Conservation (phyloP, 2,888 invertebrate genomes). For the Gasteruption jaculator region DNA sequence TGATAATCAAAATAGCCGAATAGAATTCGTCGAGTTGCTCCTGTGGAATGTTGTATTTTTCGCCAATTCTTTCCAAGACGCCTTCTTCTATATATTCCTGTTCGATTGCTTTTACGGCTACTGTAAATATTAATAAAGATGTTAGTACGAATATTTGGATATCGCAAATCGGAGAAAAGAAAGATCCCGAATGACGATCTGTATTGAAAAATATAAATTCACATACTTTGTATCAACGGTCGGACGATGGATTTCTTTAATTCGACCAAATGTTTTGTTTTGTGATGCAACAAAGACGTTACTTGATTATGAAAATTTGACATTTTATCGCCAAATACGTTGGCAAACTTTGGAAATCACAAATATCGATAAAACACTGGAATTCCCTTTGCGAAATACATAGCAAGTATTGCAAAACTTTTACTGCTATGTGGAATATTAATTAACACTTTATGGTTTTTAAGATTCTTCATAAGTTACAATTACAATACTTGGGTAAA, state of each 20-base stretch:
- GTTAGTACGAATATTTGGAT: background rate
- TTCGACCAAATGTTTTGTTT: constrained; percentile 38
- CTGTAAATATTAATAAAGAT: constrained; percentile 32
- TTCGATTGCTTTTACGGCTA: constrained; percentile 45
- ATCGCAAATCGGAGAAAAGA: background rate
- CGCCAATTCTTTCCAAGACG: constrained; percentile 41
- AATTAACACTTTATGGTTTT: too few relatives aligned
- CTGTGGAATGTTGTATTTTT: constrained; percentile 43
- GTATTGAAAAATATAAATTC: background rate
- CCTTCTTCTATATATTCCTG: constrained; percentile 44
- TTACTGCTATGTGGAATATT: too few relatives aligned
- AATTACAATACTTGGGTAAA: too few relatives aligned
- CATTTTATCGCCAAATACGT: too few relatives aligned
- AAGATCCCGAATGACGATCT: background rate
- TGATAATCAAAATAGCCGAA: constrained; percentile 52
- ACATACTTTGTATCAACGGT: constrained; percentile 44
- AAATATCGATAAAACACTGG: too few relatives aligned
- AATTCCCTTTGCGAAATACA: too few relatives aligned
- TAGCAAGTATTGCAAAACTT: too few relatives aligned
- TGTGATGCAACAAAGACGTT: too few relatives aligned
- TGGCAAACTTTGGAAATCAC: too few relatives aligned
- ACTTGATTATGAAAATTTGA: too few relatives aligned
- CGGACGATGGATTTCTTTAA: constrained; percentile 41
- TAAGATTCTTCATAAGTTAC: too few relatives aligned
- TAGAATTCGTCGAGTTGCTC: constrained; percentile 55